These are phyloP conservation scores for Ochotona princeps DNA, from an alignment of 2,113 vertebrate genomes.

Conservation along the genomic window DNA sequence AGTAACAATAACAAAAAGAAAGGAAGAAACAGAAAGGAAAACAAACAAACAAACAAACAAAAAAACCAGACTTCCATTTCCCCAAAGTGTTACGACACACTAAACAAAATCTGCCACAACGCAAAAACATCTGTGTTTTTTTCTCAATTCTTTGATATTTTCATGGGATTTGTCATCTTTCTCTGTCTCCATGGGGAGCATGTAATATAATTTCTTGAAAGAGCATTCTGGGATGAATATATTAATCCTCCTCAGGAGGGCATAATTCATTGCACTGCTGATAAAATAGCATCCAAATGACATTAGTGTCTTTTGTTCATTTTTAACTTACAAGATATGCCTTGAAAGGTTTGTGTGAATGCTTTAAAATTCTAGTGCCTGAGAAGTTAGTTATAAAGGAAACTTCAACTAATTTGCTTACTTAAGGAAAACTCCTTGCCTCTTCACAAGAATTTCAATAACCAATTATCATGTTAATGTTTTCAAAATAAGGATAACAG, in stretches of 20 bases:
- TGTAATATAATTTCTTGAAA: slow-evolving; percentile 44
- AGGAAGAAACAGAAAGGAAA: background rate
- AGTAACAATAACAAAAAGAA: slow-evolving; percentile 23
- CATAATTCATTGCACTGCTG: slow-evolving; percentile 32
- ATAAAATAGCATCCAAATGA: slow-evolving; percentile 38
- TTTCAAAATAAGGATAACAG: slow-evolving; percentile 16
- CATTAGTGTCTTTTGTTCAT: background rate
- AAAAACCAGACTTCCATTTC: background rate
- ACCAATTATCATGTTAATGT: slow-evolving; percentile 16
- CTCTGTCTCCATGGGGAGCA: background rate
- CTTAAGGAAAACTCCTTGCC: slow-evolving; percentile 1
- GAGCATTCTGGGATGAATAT: background rate
- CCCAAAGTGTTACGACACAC: background rate
- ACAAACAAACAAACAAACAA: too few relatives aligned
- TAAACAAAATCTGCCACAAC: background rate
- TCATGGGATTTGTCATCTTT: slow-evolving; percentile 22
- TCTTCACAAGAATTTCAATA: background rate
- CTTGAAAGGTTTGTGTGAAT: slow-evolving; percentile 8
- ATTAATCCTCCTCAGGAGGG: background rate
- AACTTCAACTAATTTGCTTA: slow-evolving; percentile 13
- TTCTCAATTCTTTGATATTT: background rate
- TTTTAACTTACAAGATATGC: slow-evolving; percentile 6
- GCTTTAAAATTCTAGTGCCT: slow-evolving; percentile 10
- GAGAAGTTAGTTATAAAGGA: slow-evolving; percentile 13
- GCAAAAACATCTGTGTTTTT: background rate